phyloP scores from a whole-genome alignment of 2,113 vertebrate species.

The Leucoraja erinaceus region DNA sequence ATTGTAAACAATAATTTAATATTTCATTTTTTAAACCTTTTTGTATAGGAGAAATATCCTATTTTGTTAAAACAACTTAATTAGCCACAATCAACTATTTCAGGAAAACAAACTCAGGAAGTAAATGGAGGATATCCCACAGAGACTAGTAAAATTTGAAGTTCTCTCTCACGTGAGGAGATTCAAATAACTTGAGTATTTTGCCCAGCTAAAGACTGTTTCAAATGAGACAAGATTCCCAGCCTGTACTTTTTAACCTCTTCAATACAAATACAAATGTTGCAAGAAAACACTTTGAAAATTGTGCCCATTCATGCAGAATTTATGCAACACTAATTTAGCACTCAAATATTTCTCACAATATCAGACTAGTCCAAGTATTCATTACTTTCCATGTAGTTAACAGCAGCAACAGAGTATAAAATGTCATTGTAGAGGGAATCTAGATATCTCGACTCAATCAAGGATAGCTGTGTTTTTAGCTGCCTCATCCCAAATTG shows the following conservation, averaged over 20 bases:
- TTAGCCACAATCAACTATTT: background rate
- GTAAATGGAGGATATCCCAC: conserved; percentile 35
- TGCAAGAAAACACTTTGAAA: background rate
- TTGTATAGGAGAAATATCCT: conserved; percentile 1
- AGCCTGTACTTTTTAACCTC: background rate
- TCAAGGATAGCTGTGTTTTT: too few species aligned
- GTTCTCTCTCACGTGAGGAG: conserved; percentile 30
- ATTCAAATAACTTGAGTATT: conserved; percentile 7
- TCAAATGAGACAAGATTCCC: background rate
- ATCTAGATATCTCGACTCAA: background rate
- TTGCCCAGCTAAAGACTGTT: background rate
- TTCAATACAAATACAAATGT: background rate
- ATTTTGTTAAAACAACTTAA: conserved; percentile 13
- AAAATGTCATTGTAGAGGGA: background rate
- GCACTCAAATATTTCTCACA: background rate
- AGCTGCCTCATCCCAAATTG: background rate
- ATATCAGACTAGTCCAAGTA: background rate
- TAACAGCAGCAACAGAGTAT: background rate
- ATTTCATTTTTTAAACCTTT: background rate
- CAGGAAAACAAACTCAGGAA: conserved; percentile 37
- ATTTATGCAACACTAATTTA: background rate
- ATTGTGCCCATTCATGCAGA: background rate
- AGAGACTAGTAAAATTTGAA: conserved; percentile 24
- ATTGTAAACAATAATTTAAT: background rate
- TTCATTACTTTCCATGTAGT: background rate